These are phyloP conservation scores for Dolichopus griseipennis DNA, from an alignment of 2,888 invertebrate species.

Conservation along the genomic window DNA sequence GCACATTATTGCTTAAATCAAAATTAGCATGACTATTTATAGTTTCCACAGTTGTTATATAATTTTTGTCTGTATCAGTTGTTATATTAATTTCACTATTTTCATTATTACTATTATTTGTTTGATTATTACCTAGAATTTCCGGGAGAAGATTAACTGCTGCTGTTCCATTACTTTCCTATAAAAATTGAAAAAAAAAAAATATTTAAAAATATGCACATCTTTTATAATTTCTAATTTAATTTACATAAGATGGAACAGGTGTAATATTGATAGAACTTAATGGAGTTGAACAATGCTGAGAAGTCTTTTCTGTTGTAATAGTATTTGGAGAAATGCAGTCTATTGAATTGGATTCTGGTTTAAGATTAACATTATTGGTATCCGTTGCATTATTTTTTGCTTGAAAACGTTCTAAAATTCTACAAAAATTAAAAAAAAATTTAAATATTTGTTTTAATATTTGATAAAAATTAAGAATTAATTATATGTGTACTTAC, in stretches of 20 bases:
- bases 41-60: not conserved
- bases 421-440: not conserved
- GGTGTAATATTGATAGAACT: slow-evolving; percentile 14
- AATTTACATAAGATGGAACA: slow-evolving; percentile 15
- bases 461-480: not conserved
- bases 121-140: slow-evolving; percentile 8
- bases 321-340: not conserved
- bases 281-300: slow-evolving; percentile 16
- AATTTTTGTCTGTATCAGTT: not conserved
- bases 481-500: slow-evolving; percentile 5
- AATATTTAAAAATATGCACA: too few species aligned
- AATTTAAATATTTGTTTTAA: not conserved
- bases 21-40: not conserved
- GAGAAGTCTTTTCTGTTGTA: not conserved
- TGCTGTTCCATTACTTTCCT: too few species aligned
- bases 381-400: slow-evolving; percentile 7
- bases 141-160: slow-evolving; percentile 5
- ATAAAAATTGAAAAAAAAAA: too few species aligned
- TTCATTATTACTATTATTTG: not conserved
- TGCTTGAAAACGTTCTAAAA: slow-evolving; percentile 9
- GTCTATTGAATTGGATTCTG: not conserved
- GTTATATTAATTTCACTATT: not conserved
- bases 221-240: not conserved
- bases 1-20: not conserved
- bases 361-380: not conserved